Percentiles rank a stretch among this genome's conserved stretches.
Conservation (phyloP, 2,888 invertebrate species). For the Conistra vaccinii region DNA sequence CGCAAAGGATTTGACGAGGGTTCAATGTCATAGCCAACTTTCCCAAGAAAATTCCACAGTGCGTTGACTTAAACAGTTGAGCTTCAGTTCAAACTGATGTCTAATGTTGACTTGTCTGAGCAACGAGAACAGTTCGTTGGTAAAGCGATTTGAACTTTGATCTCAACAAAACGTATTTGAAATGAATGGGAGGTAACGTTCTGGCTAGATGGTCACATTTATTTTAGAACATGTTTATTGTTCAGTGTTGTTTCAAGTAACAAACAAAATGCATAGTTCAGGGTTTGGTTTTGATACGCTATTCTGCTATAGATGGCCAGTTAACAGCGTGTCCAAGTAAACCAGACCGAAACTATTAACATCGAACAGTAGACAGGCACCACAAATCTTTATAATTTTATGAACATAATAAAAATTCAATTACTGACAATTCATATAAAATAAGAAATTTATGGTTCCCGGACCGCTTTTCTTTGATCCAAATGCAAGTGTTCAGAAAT, state of each 20-base stretch:
- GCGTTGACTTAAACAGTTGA: slow-evolving; percentile 74
- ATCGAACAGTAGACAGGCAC: not conserved
- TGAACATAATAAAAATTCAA: slow-evolving; percentile 1
- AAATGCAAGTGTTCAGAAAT: slow-evolving; percentile 57
- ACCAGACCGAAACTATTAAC: not conserved
- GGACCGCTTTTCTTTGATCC: slow-evolving; percentile 35
- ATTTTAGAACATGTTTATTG: slow-evolving; percentile 39
- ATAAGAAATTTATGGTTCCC: slow-evolving; percentile 17
- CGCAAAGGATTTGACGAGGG: slow-evolving; percentile 74
- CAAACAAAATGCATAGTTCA: not conserved
- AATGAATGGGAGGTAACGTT: slow-evolving; percentile 62
- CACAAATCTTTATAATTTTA: slow-evolving; percentile 12
- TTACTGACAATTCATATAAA: slow-evolving; percentile 4
- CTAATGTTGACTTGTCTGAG: slow-evolving; percentile 65
- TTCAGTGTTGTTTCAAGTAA: slow-evolving; percentile 40
- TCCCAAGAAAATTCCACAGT: slow-evolving; percentile 70
- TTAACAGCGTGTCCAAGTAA: not conserved
- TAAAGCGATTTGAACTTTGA: slow-evolving; percentile 72
- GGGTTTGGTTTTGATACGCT: slow-evolving; percentile 5
- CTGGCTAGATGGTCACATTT: slow-evolving; percentile 58
- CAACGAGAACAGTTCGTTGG: slow-evolving; percentile 53
- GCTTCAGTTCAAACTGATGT: slow-evolving; percentile 46
- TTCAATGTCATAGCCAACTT: slow-evolving; percentile 69
- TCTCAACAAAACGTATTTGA: slow-evolving; percentile 65
- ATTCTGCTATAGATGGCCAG: not conserved